Base-by-base conservation (phyloP, 2,113 vertebrate genomes). In the Anthoscopus minutus region DNA sequence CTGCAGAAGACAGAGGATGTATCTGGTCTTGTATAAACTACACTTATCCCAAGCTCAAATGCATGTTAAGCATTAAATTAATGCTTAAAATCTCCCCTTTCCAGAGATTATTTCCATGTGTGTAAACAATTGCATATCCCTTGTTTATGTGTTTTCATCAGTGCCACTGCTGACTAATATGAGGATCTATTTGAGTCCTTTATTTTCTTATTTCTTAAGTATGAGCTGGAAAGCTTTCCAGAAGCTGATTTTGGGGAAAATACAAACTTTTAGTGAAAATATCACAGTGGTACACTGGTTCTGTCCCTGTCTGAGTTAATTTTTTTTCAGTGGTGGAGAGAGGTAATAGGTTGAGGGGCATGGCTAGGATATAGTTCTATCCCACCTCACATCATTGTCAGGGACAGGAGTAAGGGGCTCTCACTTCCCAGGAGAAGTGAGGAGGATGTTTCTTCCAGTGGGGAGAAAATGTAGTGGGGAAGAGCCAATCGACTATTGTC, bases 331-430 rank as follows among this genome's bases (percentile, higher is more conserved):
- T 27, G 42, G 11, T 4, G 9, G 21, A 13, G 11, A 54, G 7
- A 20, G 14, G 7, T 5, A 0, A 0, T 9, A 5, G 13, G 7
- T 56, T 47, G 27, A 40, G 20, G 3, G 9, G 2, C 0, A 0
- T 30, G 35, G 30, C 20, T 40, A 2, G 2, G 30, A 56, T 25
- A 20, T 56, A 12, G 15, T 18, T 62, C 16, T 35, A 2, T 42
- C 56, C 25, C 25, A 31, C 25, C 11, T 57, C 10, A 19, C 31
- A 35, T 50, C 66, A 44, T 11, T 44, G 11, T 31, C 22, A 31
- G 58, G 31, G 15, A 21, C 18, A 25, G 20, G 14, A 71, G 17
- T 13, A 48, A 56, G 30, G 24, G 11, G 22, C 18, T 64, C 11
- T 48, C 25, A 25, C 21, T 79, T 56, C 25, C 4, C 0, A 0